phyloP scores from a whole-genome alignment of 2,113 vertebrate genomes.

The Chaenocephalus aceratus region DNA sequence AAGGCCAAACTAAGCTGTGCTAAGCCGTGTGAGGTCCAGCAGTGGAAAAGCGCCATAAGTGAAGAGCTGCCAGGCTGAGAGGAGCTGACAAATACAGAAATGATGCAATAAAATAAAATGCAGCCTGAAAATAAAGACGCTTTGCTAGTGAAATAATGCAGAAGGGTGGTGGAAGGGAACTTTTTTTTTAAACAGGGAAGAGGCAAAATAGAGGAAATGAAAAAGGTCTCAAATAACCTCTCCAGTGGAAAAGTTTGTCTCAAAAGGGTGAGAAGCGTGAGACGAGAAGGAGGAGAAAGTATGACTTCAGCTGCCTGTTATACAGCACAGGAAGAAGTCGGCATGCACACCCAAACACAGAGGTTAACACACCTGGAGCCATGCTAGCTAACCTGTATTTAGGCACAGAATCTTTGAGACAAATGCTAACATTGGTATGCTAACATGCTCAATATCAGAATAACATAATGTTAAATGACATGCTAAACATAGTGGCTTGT shows the following conservation, averaged over 20 bases:
- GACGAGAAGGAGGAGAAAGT: not conserved
- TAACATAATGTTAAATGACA: no score
- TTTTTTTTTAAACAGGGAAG: not conserved
- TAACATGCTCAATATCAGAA: not conserved
- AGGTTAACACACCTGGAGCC: not conserved
- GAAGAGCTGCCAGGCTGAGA: no score
- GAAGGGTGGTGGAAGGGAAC: not conserved
- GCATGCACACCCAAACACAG: not conserved
- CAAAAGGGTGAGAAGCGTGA: not conserved
- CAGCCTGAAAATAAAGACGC: not conserved
- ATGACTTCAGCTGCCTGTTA: not conserved
- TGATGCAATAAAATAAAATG: not conserved
- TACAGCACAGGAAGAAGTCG: no score
- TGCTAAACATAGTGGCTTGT: no score
- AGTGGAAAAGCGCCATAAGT: no score
- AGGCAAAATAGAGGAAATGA: conserved; percentile 16
- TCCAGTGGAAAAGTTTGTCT: not conserved
- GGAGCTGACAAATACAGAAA: no score
- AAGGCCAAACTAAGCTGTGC: no score
- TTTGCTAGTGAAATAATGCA: not conserved
- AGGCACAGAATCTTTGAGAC: not conserved
- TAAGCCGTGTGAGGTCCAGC: no score
- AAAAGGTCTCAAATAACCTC: not conserved
- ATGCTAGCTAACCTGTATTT: not conserved
- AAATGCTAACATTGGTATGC: not conserved